phyloP scores from a whole-genome alignment of 2,113 vertebrate genomes.

The Vulpes lagopus region DNA sequence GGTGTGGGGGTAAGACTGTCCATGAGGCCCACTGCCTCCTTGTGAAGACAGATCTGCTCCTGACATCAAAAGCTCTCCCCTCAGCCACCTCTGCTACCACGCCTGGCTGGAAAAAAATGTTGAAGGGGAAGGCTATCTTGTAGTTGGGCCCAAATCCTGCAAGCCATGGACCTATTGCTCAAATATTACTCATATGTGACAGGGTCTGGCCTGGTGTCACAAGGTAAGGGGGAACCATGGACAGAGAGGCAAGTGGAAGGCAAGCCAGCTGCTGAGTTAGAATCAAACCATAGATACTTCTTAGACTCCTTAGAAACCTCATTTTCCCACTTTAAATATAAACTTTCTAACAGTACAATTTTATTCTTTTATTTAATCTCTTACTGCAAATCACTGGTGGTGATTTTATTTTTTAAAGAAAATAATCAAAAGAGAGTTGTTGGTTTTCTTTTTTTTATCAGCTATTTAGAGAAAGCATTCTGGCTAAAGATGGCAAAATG shows the following conservation, averaged over 20 bases:
- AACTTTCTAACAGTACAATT: slow-evolving; percentile 53
- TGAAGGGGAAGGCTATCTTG: too few species aligned
- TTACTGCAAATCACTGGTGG: background rate
- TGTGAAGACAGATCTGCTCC: background rate
- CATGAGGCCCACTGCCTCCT: too few species aligned
- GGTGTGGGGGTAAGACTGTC: background rate
- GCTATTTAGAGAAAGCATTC: slow-evolving; percentile 44
- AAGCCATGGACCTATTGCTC: background rate
- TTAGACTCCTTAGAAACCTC: background rate
- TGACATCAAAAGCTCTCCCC: background rate
- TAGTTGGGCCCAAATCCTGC: too few species aligned
- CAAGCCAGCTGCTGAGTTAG: background rate
- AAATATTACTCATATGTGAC: background rate
- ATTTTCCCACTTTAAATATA: slow-evolving; percentile 23
- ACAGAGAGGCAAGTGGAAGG: background rate
- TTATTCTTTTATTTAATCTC: slow-evolving; percentile 22
- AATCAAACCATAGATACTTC: background rate
- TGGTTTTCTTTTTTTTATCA: background rate
- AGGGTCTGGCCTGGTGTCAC: background rate
- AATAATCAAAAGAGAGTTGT: background rate
- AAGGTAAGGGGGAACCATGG: background rate
- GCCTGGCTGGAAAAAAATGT: background rate
- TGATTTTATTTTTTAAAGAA: slow-evolving; percentile 46
- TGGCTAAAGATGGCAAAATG: slow-evolving; percentile 63
- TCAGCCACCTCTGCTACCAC: background rate